Conservation (phyloP, 2,888 invertebrate genomes). For the Clunio marinus region DNA sequence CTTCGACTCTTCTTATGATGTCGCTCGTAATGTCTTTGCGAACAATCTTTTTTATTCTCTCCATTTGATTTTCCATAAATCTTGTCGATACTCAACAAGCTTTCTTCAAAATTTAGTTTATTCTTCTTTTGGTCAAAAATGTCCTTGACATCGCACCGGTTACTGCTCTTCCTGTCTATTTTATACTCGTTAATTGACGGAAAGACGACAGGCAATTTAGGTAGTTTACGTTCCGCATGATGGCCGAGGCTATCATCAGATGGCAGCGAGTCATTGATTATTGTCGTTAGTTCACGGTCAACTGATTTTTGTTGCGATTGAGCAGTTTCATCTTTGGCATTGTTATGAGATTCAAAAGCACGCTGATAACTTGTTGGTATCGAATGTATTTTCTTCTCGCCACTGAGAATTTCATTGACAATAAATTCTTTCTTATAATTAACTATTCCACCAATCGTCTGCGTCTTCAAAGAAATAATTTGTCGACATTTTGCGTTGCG, state of each 20-base stretch:
- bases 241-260: neutral
- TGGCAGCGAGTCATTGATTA: slow-evolving; percentile 11
- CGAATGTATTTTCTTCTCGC: neutral
- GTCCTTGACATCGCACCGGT: slow-evolving; percentile 17
- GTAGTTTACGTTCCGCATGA: slow-evolving; percentile 20
- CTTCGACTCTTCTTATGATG: neutral
- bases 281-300: neutral
- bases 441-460: neutral
- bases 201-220: slow-evolving; percentile 22
- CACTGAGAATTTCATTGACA: too few relatives aligned
- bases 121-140: slow-evolving; percentile 22
- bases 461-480: slow-evolving; percentile 6
- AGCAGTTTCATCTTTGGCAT: slow-evolving; percentile 23
- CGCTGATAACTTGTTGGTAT: neutral
- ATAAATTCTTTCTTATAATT: neutral
- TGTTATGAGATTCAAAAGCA: slow-evolving; percentile 25
- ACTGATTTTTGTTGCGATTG: neutral
- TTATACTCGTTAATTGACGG: slow-evolving; percentile 37
- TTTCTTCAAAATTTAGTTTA: slow-evolving; percentile 40
- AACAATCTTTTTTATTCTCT: neutral
- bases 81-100: slow-evolving; percentile 38
- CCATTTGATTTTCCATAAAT: slow-evolving; percentile 27
- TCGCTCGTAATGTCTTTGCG: neutral
- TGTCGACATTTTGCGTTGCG: slow-evolving; percentile 17
- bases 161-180: slow-evolving; percentile 23